phyloP scores from a whole-genome alignment of 2,113 vertebrate genomes.

The Phylloscopus trochiloides region DNA sequence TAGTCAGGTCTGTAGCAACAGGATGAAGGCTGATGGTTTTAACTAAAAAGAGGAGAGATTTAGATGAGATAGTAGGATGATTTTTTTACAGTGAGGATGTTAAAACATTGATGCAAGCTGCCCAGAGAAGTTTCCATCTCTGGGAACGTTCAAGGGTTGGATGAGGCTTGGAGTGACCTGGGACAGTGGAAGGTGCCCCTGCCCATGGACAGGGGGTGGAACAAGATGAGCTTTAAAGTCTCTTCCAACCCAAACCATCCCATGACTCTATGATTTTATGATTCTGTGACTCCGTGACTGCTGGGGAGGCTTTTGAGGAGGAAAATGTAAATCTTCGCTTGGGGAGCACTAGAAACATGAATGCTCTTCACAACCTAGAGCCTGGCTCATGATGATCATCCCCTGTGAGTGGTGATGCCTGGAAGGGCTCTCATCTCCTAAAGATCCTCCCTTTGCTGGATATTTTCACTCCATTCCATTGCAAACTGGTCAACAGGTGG shows the following conservation, averaged over 20 bases:
- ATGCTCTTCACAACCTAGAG: not conserved
- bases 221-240: not conserved
- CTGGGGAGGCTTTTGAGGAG: not conserved
- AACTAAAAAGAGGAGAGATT: not conserved
- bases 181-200: not conserved
- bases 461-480: not conserved
- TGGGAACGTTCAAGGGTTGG: not conserved
- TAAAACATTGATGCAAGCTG: rapidly evolving
- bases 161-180: not conserved
- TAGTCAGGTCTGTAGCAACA: rapidly evolving
- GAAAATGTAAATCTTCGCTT: not conserved
- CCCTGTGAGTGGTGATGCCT: not conserved
- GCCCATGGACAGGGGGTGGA: rapidly evolving
- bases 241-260: not conserved
- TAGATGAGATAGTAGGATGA: not conserved
- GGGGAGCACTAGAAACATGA: not conserved
- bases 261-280: not conserved
- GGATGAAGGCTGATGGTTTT: not conserved
- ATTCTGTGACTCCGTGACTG: not conserved
- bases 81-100: rapidly evolving
- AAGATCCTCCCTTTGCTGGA: not conserved
- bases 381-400: not conserved
- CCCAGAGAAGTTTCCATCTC: not conserved
- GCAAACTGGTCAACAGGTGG: not conserved
- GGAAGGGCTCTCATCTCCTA: not conserved